phyloP scores from a whole-genome alignment of 1,140 invertebrate genomes.

The Leptestheria dahalacensis region DNA sequence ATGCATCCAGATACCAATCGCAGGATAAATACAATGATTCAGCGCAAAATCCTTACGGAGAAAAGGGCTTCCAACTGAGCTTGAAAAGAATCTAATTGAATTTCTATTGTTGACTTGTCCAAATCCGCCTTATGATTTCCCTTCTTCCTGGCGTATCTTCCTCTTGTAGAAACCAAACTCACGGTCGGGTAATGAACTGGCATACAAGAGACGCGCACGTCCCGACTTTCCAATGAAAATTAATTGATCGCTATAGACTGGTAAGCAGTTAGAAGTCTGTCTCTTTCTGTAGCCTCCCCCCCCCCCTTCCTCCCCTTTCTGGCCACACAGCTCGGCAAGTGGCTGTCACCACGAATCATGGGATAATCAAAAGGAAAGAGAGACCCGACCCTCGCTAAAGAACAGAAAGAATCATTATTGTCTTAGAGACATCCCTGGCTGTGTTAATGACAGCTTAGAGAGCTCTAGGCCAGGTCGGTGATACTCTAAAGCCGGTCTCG shows the following conservation, averaged over 20 bases:
- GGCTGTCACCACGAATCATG: neutral
- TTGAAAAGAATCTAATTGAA: neutral
- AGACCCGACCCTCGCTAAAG: neutral
- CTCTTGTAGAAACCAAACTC: too few relatives aligned
- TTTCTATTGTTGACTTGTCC: neutral
- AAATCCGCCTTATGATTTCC: neutral
- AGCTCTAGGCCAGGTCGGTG: neutral
- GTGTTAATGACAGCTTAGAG: neutral
- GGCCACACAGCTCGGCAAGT: neutral
- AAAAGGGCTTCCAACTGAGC: neutral
- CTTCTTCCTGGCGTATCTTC: too few relatives aligned
- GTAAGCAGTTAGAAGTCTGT: too few relatives aligned
- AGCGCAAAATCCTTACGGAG: neutral
- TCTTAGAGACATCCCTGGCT: neutral
- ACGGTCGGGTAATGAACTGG: neutral
- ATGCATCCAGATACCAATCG: neutral
- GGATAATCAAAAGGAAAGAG: neutral
- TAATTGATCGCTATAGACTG: too few relatives aligned
- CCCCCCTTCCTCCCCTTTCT: too few relatives aligned
- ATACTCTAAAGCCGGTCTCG: neutral
- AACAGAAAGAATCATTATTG: neutral
- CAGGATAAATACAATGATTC: neutral
- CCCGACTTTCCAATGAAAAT: neutral
- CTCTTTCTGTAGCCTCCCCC: too few relatives aligned
- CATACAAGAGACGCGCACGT: too few relatives aligned